These are phyloP conservation scores for Cotesia congregata DNA, from an alignment of 2,888 invertebrate species.

Conservation along the genomic window DNA sequence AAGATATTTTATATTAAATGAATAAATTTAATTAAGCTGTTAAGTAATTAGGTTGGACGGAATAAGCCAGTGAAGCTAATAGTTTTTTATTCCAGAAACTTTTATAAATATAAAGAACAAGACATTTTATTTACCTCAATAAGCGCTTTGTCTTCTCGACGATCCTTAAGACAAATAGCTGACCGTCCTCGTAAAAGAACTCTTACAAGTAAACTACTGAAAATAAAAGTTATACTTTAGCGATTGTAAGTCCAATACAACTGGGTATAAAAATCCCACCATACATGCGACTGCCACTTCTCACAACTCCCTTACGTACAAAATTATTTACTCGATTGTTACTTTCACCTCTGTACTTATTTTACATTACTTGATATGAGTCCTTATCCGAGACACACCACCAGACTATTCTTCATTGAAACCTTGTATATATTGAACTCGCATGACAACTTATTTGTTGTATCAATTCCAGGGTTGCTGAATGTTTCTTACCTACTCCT, in stretches of 20 bases:
- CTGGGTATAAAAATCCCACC: background rate
- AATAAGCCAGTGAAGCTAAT: no score
- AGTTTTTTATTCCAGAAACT: no score
- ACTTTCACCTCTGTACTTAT: background rate
- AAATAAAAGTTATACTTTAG: background rate
- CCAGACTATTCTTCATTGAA: background rate
- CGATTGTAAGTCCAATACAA: background rate
- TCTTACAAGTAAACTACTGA: background rate
- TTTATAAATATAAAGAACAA: no score
- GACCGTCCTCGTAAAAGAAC: background rate
- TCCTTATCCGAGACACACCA: background rate
- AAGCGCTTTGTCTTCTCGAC: background rate
- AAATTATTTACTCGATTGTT: background rate
- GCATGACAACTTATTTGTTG: slow-evolving; percentile 11
- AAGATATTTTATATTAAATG: no score
- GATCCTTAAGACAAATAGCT: background rate
- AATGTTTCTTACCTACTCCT: background rate
- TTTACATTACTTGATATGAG: background rate
- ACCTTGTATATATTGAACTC: slow-evolving; percentile 1
- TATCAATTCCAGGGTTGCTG: slow-evolving; percentile 9
- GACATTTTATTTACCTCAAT: background rate
- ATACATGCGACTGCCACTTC: background rate
- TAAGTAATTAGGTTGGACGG: no score
- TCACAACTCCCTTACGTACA: background rate
- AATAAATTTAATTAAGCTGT: no score